phyloP scores from a whole-genome alignment of 2,888 invertebrate genomes.

The Didymodactylos carnosus region DNA sequence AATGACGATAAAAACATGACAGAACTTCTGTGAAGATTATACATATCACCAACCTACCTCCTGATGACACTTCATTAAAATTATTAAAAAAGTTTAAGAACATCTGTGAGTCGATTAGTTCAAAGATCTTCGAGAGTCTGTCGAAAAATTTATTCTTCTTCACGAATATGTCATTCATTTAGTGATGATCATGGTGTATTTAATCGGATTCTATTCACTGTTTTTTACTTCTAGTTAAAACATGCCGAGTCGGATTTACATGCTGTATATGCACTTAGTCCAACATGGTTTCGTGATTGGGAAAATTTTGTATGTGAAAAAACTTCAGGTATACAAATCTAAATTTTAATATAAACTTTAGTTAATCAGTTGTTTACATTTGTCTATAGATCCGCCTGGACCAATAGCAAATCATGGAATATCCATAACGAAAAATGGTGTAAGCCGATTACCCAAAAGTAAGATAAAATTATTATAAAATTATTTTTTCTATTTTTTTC shows the following conservation, averaged over 20 bases:
- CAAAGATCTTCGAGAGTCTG: not conserved
- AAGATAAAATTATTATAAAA: not conserved
- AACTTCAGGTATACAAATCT: not conserved
- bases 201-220: too few species aligned
- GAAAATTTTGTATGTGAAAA: slow-evolving; percentile 51
- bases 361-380: not conserved
- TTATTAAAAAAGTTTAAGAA: not conserved
- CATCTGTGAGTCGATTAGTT: not conserved
- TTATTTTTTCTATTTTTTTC: not conserved
- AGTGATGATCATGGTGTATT: too few species aligned
- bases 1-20: not conserved
- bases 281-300: slow-evolving; percentile 74
- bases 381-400: not conserved
- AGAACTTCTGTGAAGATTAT: not conserved
- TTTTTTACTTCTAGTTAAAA: not conserved
- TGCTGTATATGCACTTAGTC: slow-evolving; percentile 49
- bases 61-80: not conserved
- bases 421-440: not conserved
- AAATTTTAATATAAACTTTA: too few species aligned
- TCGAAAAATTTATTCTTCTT: not conserved
- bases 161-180: too few species aligned
- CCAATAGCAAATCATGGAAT: not conserved
- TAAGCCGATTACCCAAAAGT: not conserved
- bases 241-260: not conserved
- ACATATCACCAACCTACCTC: not conserved